Evolutionary conservation across 2,888 invertebrate species (phyloP).

Genomic region (Vesta saturnalis): DNA sequence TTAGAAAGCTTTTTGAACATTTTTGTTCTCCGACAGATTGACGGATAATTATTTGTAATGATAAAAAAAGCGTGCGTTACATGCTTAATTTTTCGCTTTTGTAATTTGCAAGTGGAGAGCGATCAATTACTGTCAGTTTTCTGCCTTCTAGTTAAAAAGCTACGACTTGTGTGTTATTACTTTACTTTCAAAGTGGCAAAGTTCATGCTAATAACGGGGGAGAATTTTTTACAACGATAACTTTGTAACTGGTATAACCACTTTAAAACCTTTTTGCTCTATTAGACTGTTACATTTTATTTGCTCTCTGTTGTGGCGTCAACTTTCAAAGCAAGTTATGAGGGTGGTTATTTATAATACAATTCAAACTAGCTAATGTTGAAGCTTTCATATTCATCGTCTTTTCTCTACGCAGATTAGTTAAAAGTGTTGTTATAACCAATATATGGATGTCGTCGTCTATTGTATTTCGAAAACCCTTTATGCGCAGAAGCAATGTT

Average conservation of each 20-base stretch:
- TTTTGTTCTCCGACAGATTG: too few relatives aligned
- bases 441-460: too few relatives aligned
- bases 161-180: slow-evolving; percentile 53
- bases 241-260: slow-evolving; percentile 39
- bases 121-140: slow-evolving; percentile 57
- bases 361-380: slow-evolving; percentile 28
- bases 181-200: slow-evolving; percentile 53
- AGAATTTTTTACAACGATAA: slow-evolving; percentile 45
- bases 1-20: neutral
- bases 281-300: slow-evolving; percentile 35
- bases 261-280: slow-evolving; percentile 39
- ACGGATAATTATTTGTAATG: slow-evolving; percentile 51
- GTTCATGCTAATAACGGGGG: slow-evolving; percentile 52
- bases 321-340: slow-evolving; percentile 30
- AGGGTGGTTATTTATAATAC: slow-evolving; percentile 29
- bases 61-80: slow-evolving; percentile 49
- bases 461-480: too few relatives aligned
- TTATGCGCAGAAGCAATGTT: too few relatives aligned
- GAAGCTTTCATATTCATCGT: slow-evolving; percentile 18
- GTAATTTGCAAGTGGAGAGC: slow-evolving; percentile 50
- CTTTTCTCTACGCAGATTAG: neutral
- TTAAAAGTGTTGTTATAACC: too few relatives aligned
- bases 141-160: slow-evolving; percentile 51
- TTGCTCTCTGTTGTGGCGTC: slow-evolving; percentile 31
- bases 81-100: slow-evolving; percentile 49